These are phyloP conservation scores for Scolopax mira DNA, from an alignment of 2,113 vertebrate genomes.

Conservation along the genomic window DNA sequence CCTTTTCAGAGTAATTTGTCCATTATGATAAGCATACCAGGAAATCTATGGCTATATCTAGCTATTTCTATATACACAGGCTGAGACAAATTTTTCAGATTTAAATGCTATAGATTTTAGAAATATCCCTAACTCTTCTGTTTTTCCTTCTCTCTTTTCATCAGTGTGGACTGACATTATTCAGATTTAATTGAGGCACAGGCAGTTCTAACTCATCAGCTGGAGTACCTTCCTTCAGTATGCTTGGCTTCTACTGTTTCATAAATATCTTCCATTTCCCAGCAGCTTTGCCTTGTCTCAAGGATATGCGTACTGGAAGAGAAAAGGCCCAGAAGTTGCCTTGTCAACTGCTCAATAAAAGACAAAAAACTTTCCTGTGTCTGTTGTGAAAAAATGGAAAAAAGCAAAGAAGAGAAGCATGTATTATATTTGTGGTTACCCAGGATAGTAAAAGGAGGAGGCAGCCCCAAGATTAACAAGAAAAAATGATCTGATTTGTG, in stretches of 20 bases:
- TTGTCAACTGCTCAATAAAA: not conserved
- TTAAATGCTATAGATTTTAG: not conserved
- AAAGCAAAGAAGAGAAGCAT: not conserved
- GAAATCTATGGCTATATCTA: not conserved
- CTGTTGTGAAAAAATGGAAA: not conserved
- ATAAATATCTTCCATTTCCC: not conserved
- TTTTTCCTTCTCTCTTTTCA: not conserved
- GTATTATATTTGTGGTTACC: not conserved
- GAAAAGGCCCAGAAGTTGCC: not conserved
- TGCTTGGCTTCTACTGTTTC: not conserved
- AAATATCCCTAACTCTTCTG: not conserved
- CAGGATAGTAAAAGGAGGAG: not conserved
- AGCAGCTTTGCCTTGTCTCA: not conserved
- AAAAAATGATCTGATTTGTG: not conserved
- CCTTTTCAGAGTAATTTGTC: not conserved
- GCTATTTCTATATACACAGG: not conserved
- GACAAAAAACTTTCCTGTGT: not conserved
- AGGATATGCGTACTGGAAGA: not conserved
- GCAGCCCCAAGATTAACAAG: not conserved
- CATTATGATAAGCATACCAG: not conserved
- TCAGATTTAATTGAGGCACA: not conserved
- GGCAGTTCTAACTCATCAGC: not conserved
- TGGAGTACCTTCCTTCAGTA: not conserved
- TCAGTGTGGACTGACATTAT: not conserved
- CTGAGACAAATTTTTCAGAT: not conserved